Evolutionary conservation across 2,888 invertebrate species (phyloP), one percentile per base, ranked within the genome.

Genomic region (Platycheirus albimanus): DNA sequence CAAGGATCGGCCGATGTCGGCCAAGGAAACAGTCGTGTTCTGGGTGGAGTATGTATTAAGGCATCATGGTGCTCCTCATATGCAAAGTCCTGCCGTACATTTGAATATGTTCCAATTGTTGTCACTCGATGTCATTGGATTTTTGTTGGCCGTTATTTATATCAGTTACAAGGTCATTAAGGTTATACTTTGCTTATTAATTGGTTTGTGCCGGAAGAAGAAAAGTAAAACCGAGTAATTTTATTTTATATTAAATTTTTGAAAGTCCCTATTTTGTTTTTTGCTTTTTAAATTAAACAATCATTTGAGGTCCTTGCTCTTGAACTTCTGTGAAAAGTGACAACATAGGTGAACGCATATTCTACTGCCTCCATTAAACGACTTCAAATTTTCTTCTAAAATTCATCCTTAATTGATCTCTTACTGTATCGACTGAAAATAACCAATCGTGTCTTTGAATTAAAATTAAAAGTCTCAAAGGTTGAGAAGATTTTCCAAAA

Each of bases 41-140:
- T 93, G 93, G 93, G 90, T 92, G 15, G 93, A 93, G 85, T 93
- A 93, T 86, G 91, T 93, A 0, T 88, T 93, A 2, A 90, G 93
- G 5, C 89, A 93, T 86, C 91, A 91, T 49, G 93, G 93, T 10
- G 92, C 92, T 0, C 87, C 88, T 3, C 91, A 90, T 71, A 89
- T 93, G 86, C 93, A 91, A 74, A 92, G 91, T 87, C 91, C 92
- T 2, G 90, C 91, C 0, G 75, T 90, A 5, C 87, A 91, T 36
- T 85, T 93, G 70, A 91, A 87, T 70, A 91, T 91, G 89, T 69
- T 91, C 4, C 90, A 89, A 19, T 58, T 69, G 43, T 10, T 56
- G n/a, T 28, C 63, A 30, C 11, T 70, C 0, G 80, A 80, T 49
- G 74, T 75, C 4, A 41, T 79, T 15, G 72, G 51, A 2, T 72